Evolutionary conservation across 2,888 invertebrate genomes (phyloP).

Genomic region (Gymnosoma rotundatum): DNA sequence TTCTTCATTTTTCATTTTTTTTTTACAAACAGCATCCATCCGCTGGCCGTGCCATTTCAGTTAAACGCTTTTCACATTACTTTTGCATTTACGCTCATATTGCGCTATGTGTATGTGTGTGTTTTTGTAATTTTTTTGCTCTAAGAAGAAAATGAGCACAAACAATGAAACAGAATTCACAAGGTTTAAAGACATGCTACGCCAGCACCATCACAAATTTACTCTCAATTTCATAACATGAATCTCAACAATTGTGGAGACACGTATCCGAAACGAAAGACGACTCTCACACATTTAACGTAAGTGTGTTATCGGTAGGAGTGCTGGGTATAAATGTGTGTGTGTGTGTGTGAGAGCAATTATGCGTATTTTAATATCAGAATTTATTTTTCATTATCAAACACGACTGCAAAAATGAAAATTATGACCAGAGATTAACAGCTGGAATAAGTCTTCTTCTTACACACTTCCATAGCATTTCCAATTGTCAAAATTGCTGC

Average conservation of each 20-base stretch:
- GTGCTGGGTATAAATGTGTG: not conserved
- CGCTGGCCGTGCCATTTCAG: conserved; percentile 70
- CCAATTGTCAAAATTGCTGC: conserved; percentile 61
- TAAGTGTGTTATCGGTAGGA: not conserved
- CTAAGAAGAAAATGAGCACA: conserved; percentile 36
- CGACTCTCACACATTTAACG: conserved; percentile 38
- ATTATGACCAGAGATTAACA: conserved; percentile 9
- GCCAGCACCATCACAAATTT: conserved; percentile 34
- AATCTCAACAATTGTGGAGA: conserved; percentile 45
- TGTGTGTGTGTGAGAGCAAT: conserved; percentile 1
- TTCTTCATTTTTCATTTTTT: conserved; percentile 10
- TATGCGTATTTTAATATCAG: conserved; percentile 58
- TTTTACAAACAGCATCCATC: conserved; percentile 68
- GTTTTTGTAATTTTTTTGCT: not conserved
- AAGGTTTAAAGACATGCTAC: conserved; percentile 34
- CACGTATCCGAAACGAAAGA: conserved; percentile 8
- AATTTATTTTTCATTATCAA: conserved; percentile 48
- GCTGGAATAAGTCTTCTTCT: conserved; percentile 42
- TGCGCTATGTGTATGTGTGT: conserved; percentile 30
- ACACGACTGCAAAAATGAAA: conserved; percentile 17
- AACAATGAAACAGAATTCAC: conserved; percentile 23
- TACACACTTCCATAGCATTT: conserved; percentile 46
- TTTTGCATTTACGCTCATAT: conserved; percentile 64
- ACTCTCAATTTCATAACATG: conserved; percentile 39
- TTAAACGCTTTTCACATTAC: conserved; percentile 69